Evolutionary conservation across 2,113 vertebrate genomes (phyloP), one percentile per base, ranked within the genome.

Genomic region (Gambusia affinis): DNA sequence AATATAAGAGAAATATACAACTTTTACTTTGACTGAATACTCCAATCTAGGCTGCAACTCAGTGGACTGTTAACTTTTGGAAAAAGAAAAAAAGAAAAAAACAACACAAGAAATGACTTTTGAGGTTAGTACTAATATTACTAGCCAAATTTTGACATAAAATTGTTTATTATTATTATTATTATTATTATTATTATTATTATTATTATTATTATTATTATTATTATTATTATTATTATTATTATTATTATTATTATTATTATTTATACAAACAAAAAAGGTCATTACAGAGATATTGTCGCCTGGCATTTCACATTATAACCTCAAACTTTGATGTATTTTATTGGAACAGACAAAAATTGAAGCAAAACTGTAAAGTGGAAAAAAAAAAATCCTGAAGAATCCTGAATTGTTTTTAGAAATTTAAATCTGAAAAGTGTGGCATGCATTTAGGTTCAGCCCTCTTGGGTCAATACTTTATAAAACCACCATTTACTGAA

Each of bases 11-110:
- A 37, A 67, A 68, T 35, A 62, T 42, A 61, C 4, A 2, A 42
- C 28, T 17, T 47, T 60, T 54, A 10, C 33, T 51, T 60, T 60
- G 37, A 73, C 54, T 60, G n/a, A 57, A 84, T 27, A 31, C 3
- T 67, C 11, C 44, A 19, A 60, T 29, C 19, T 22, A 22, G 4
- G 27, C 0, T 2, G 8, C 1, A 37, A 3, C 39, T 24, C n/a
- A 67, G 12, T 15, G 57, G 3, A n/a, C 37, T 67, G 70, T 60
- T 74, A 39, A 76, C 19, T 30, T 35, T 69, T 28, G 42, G 15
- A 15, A 15, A 44, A 44, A 4, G 1, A 11, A 17, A 19, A 5
- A 6, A 11, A 17, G 6, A 5, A 6, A 4, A 70, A 33, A 24
- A 30, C 2, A 27, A 31, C 2, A 63, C 5, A 17, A 8, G 28